Evolutionary conservation across 1,140 invertebrate species (phyloP), one percentile per base, ranked within the genome.

Genomic region (Thaumetopoea pityocampa): DNA sequence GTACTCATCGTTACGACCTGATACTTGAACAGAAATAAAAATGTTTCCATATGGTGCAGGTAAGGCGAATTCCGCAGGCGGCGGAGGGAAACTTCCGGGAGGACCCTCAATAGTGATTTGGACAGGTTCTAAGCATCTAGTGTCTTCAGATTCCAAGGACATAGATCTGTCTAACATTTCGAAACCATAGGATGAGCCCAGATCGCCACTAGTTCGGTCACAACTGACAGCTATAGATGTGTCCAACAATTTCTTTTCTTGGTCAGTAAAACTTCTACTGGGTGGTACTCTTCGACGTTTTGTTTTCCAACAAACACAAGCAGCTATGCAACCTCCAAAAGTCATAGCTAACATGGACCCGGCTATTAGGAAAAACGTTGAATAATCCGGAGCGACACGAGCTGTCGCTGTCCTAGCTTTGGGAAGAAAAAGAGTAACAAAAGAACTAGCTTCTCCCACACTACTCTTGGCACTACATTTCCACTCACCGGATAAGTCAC

Each of bases 171-270:
- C 81, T 34, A 87, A 60, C 62, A 87, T 84, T 64, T 91, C 87
- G 51, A 88, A 84, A 66, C 90, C 86, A 68, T 90, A 87, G 58
- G 85, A 86, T 68, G 79, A 85, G 65, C 87, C 54, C 73, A 64
- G 74, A 58, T 64, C 81, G 59, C 68, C 63, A 60, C 83, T 80
- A 10, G 87, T 67, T 15, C 92, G 88, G 42, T 92, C 91, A 3
- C 91, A 92, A 17, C 88, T 90, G 1, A 91, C 93, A 3, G 92
- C 92, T 34, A 94, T 90, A 8, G 84, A 86, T 8, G 92, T 88
- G 58, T 94, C 93, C 14, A 95, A 76, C 2, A 94, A 77, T 56
- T 93, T 94, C 71, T 95, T 95, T 60, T 95, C 93, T 77, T 94
- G 93, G 36, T 95, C 93, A 6, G 91, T 93, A 65, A 93, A 94